phyloP scores from a whole-genome alignment of 2,113 vertebrate genomes.

The Erythrocercus mccallii region DNA sequence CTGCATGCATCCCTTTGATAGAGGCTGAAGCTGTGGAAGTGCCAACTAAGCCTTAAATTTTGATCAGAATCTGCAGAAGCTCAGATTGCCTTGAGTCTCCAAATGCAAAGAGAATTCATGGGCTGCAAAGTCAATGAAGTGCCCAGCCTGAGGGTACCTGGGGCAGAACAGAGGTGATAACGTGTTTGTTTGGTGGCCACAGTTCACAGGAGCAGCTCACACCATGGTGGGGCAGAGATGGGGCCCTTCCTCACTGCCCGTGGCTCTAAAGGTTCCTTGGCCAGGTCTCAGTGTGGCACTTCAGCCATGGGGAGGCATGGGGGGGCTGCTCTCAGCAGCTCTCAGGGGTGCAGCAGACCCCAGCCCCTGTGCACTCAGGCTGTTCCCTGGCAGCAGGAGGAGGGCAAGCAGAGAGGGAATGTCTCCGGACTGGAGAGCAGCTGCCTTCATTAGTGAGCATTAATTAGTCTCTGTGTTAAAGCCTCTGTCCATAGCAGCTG shows the following conservation, averaged over 20 bases:
- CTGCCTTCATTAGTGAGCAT: background rate
- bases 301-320: fast-evolving
- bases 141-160: background rate
- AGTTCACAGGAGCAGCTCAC: background rate
- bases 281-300: fast-evolving
- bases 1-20: background rate
- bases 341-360: background rate
- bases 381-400: background rate
- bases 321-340: fast-evolving
- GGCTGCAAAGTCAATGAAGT: background rate
- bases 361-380: background rate
- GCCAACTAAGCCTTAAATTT: background rate
- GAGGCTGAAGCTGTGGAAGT: background rate
- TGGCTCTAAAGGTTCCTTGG: fast-evolving
- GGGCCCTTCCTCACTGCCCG: background rate
- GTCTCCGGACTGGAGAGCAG: background rate
- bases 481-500: background rate
- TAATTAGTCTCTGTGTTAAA: background rate
- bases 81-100: background rate
- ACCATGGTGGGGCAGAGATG: fast-evolving
- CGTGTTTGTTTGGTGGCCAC: fast-evolving
- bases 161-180: fast-evolving
- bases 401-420: background rate
- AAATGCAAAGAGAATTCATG: background rate
- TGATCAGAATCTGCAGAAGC: background rate